phyloP scores from a whole-genome alignment of 2,888 invertebrate species.

The Psylliodes chrysocephalus region DNA sequence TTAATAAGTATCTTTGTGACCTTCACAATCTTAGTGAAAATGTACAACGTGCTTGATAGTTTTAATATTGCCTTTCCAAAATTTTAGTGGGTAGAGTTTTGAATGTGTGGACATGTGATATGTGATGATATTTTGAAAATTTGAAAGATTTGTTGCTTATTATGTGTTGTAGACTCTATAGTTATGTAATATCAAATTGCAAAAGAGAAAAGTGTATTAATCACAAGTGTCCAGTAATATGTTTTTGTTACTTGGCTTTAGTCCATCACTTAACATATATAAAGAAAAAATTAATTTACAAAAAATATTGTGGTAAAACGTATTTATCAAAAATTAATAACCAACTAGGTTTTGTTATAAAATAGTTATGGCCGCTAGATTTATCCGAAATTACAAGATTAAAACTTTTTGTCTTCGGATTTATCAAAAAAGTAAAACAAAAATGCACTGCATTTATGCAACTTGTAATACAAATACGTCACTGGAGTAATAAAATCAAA shows the following conservation, averaged over 20 bases:
- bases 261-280: background rate
- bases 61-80: slow-evolving; percentile 15
- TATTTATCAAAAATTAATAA: no score
- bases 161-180: slow-evolving; percentile 12
- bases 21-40: slow-evolving; percentile 33
- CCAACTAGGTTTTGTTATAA: no score
- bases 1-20: slow-evolving; percentile 36
- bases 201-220: slow-evolving; percentile 47
- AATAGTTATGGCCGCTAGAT: no score
- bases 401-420: no score
- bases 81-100: slow-evolving; percentile 22
- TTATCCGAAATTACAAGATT: no score
- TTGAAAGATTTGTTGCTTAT: background rate
- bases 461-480: no score
- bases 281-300: no score
- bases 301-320: no score
- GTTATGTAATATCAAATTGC: background rate
- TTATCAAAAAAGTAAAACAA: no score
- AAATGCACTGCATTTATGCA: no score
- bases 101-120: slow-evolving; percentile 18
- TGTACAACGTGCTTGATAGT: slow-evolving; percentile 34
- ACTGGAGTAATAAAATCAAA: no score
- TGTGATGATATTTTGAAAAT: slow-evolving; percentile 4
- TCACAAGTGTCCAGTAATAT: slow-evolving; percentile 43
- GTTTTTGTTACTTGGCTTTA: slow-evolving; percentile 13